These are phyloP conservation scores for Leptonema lineaticorne DNA, from an alignment of 1,140 invertebrate species.

Conservation along the genomic window DNA sequence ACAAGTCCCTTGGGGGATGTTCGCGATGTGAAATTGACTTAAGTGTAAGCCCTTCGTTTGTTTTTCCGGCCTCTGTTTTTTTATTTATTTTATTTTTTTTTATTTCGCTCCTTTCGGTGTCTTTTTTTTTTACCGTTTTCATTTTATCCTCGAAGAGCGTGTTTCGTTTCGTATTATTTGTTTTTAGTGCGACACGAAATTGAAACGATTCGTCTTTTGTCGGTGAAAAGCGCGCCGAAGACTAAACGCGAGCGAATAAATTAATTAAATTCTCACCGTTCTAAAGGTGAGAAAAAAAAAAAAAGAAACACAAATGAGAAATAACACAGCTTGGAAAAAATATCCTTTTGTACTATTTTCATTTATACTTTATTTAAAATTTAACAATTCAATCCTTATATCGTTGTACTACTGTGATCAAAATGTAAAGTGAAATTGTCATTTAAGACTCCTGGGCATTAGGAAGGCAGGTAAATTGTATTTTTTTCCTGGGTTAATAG, in stretches of 20 bases:
- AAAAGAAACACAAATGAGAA: not conserved
- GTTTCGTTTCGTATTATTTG: not conserved
- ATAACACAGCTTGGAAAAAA: not conserved
- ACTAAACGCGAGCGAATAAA: not conserved
- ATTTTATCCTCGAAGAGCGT: no score
- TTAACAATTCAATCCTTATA: no score
- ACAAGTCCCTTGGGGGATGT: constrained; percentile 33
- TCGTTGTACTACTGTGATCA: no score
- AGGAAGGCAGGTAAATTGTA: no score
- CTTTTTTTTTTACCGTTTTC: not conserved
- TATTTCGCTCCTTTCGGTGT: not conserved
- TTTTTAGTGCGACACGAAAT: constrained; percentile 1
- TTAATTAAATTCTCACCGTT: no score
- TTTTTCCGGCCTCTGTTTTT: constrained; percentile 4
- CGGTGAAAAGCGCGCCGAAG: not conserved
- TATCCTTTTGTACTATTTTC: not conserved
- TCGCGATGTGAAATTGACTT: constrained; percentile 33
- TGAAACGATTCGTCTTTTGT: constrained; percentile 7
- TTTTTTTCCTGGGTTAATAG: no score
- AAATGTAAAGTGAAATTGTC: no score
- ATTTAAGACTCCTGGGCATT: no score
- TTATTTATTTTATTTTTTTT: constrained; percentile 2
- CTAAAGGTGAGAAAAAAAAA: not conserved
- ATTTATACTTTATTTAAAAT: no score
- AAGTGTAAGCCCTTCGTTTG: constrained; percentile 33